Evolutionary conservation across 2,113 vertebrate genomes (phyloP), one percentile per base, ranked within the genome.

Genomic region (Melanocharis versteri): DNA sequence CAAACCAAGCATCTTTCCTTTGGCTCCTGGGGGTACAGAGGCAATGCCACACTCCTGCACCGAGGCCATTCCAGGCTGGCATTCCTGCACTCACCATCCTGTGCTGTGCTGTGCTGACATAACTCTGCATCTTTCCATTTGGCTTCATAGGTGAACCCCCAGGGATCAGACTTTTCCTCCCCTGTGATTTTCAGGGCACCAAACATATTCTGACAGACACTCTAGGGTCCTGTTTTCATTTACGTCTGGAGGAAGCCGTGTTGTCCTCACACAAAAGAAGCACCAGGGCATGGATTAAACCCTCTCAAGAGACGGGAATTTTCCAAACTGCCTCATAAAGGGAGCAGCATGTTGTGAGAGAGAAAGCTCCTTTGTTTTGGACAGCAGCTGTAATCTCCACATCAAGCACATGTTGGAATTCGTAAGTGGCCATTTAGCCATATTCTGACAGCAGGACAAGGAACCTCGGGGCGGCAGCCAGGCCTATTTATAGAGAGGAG

Each of bases 401-500:
- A 96, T 95, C 96, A 93, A 96, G 94, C 90, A 96, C 90, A 94
- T 85, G 90, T 57, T 93, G 96, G 96, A 96, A 95, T 93, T 60
- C 0, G 15, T 95, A 93, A 94, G 95, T 96, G 87, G 90, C 84
- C 93, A 93, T 97, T 94, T 95, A 96, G 87, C 95, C 70, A 78
- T 89, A 77, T 91, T 94, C 96, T 94, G 94, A 96, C 94, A 95
- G 95, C 84, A 94, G 95, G 90, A 89, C 7, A 42, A 96, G 88
- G 83, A 93, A 93, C 66, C 93, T 93, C 13, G 11, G 90, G 73
- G 91, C 6, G 1, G 93, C 87, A 94, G 95, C 96, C 89, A 92
- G 91, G 77, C 53, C 97, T 97, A 96, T 97, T 97, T 97, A 96
- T 97, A 97, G 97, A 86, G 72, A 89, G 90, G 93, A 92, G 84